Evolutionary conservation across 2,797 vertebrate genomes (phyloP).

Genomic region (Anguilla obscura): DNA sequence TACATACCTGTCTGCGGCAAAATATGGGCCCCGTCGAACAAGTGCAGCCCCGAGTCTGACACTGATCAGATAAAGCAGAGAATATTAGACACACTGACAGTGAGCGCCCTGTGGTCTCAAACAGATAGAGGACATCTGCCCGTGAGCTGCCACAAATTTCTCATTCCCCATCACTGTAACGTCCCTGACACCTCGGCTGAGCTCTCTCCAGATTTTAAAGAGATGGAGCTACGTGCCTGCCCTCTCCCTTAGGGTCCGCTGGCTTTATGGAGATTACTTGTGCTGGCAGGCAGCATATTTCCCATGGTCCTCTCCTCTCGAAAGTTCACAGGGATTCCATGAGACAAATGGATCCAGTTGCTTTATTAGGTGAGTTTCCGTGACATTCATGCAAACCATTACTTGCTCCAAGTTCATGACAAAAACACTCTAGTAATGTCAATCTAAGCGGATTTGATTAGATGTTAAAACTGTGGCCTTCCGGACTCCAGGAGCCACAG

Average conservation of each 20-base stretch:
- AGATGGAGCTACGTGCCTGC: background rate
- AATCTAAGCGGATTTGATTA: background rate
- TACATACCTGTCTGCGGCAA: constrained; percentile 40
- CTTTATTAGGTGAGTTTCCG: background rate
- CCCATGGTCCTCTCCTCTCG: constrained; percentile 45
- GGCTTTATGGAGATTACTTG: constrained; percentile 57
- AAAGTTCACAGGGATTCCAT: constrained; percentile 42
- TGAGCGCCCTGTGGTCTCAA: background rate
- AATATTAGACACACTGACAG: constrained; percentile 9
- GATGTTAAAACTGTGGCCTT: background rate
- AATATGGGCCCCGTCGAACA: background rate
- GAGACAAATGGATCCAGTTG: background rate
- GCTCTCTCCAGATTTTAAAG: background rate
- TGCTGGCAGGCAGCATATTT: accelerated
- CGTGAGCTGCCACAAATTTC: background rate
- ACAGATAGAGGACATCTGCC: constrained; percentile 3
- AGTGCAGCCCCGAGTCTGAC: background rate
- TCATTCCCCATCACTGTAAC: background rate
- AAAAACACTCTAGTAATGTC: background rate
- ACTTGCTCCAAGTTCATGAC: background rate
- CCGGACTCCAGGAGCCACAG: no score
- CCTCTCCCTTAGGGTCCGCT: constrained; percentile 41
- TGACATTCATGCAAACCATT: background rate
- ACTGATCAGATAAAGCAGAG: background rate
- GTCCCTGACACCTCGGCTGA: background rate